Conservation (phyloP, 2,113 vertebrate genomes). For the Epinephelus cyanopodus region DNA sequence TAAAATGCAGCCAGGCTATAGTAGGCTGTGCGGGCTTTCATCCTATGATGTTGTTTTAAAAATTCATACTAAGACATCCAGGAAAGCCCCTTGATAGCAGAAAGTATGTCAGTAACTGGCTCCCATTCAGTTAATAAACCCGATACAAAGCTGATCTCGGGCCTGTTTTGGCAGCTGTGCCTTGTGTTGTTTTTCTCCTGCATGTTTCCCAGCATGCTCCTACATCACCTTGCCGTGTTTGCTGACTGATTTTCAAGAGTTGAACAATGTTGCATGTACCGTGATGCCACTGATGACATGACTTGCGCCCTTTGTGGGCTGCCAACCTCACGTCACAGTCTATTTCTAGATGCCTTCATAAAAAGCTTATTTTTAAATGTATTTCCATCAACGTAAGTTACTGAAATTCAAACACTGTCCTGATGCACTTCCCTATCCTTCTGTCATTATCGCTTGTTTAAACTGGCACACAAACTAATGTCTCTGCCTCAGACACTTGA, state of each 20-base stretch:
- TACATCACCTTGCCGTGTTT: neutral
- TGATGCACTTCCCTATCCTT: neutral
- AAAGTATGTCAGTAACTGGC: neutral
- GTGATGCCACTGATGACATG: neutral
- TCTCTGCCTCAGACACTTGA: neutral
- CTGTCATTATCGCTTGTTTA: neutral
- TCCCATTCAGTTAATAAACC: neutral
- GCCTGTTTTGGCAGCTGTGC: neutral
- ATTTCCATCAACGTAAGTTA: neutral
- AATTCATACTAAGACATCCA: neutral
- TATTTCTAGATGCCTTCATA: neutral
- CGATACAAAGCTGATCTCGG: neutral
- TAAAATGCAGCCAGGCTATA: neutral
- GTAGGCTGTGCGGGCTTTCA: neutral
- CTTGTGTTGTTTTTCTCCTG: neutral
- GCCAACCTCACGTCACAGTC: neutral
- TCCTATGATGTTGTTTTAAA: conserved; percentile 8
- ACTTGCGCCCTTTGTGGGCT: conserved; percentile 9
- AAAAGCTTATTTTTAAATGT: conserved; percentile 4
- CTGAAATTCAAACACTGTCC: neutral
- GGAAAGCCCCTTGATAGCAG: neutral
- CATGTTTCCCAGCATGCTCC: neutral
- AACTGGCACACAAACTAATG: neutral
- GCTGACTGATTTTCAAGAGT: neutral
- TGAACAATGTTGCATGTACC: conserved; percentile 1